Percentiles rank a stretch among this genome's conserved stretches.
phyloP scores from a whole-genome alignment of 2,888 invertebrate genomes.

The Epirrhoe alternata region DNA sequence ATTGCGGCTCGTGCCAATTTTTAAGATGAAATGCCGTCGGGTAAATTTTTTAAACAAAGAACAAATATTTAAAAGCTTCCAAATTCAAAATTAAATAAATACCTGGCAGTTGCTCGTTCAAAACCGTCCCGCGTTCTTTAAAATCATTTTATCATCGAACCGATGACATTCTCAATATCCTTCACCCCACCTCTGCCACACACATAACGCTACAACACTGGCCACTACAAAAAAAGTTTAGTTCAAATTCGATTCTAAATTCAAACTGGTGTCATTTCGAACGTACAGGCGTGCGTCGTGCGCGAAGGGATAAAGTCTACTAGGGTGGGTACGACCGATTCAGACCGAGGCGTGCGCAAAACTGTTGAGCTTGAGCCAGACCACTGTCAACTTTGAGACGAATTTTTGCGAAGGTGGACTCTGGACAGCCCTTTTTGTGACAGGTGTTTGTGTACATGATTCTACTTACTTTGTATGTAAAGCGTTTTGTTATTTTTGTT shows the following conservation, averaged over 20 bases:
- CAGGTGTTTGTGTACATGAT: conserved; percentile 12
- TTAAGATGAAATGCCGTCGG: no score
- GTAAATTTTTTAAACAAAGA: not conserved
- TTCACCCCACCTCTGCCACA: conserved; percentile 68
- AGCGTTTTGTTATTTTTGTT: not conserved
- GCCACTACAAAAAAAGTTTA: conserved; percentile 51
- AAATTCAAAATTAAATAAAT: conserved; percentile 30
- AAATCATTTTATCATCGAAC: conserved; percentile 66
- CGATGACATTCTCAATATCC: conserved; percentile 50
- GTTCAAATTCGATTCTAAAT: conserved; percentile 49
- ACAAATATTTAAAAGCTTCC: not conserved
- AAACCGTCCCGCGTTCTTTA: conserved; percentile 49
- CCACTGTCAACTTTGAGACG: conserved; percentile 22
- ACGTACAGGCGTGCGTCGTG: conserved; percentile 58
- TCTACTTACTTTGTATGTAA: not conserved
- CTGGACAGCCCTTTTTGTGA: not conserved
- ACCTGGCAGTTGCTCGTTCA: conserved; percentile 66
- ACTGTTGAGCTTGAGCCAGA: conserved; percentile 73
- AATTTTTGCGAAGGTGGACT: conserved; percentile 21
- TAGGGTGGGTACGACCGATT: conserved; percentile 55
- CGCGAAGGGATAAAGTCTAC: conserved; percentile 50
- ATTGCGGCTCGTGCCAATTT: not conserved
- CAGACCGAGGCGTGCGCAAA: conserved; percentile 77
- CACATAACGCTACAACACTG: conserved; percentile 68
- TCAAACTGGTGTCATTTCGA: conserved; percentile 53